phyloP scores from a whole-genome alignment of 2,113 vertebrate genomes.

The Coryphaenoides rupestris region DNA sequence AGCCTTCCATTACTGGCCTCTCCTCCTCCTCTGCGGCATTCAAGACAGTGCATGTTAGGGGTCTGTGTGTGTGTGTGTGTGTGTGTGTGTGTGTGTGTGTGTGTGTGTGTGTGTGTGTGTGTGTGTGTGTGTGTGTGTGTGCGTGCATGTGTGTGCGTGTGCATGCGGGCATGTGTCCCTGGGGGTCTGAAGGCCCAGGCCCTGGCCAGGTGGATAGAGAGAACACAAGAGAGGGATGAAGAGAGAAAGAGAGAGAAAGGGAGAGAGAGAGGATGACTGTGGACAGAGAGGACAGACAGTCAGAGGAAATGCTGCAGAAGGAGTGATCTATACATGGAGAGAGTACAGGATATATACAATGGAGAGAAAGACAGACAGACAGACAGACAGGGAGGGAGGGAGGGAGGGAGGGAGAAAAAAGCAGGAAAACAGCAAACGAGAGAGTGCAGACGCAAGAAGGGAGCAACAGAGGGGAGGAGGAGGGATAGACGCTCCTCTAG shows the following conservation, averaged over 20 bases:
- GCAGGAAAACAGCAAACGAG: slow-evolving; percentile 11
- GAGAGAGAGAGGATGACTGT: slow-evolving; percentile 45
- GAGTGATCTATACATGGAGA: too few relatives aligned
- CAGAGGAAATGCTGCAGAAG: slow-evolving; percentile 63
- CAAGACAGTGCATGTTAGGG: neutral
- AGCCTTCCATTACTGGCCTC: neutral
- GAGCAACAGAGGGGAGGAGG: slow-evolving; percentile 74
- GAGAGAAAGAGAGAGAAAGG: slow-evolving; percentile 16
- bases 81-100: too few relatives aligned
- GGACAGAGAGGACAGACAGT: slow-evolving; percentile 44
- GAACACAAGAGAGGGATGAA: neutral
- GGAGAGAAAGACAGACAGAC: neutral
- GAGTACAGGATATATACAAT: neutral
- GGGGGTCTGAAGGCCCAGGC: too few relatives aligned
- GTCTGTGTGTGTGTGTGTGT: neutral
- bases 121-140: too few relatives aligned
- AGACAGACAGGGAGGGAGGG: neutral
- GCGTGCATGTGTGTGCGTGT: too few relatives aligned
- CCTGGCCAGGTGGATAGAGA: neutral
- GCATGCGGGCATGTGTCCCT: too few relatives aligned
- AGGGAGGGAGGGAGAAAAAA: slow-evolving; percentile 2
- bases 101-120: too few relatives aligned
- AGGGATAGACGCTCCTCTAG: slow-evolving; percentile 83
- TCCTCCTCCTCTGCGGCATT: neutral
- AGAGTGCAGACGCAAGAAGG: slow-evolving; percentile 38